Conservation (phyloP, 1,140 invertebrate genomes). For the Helicoverpa zea region DNA sequence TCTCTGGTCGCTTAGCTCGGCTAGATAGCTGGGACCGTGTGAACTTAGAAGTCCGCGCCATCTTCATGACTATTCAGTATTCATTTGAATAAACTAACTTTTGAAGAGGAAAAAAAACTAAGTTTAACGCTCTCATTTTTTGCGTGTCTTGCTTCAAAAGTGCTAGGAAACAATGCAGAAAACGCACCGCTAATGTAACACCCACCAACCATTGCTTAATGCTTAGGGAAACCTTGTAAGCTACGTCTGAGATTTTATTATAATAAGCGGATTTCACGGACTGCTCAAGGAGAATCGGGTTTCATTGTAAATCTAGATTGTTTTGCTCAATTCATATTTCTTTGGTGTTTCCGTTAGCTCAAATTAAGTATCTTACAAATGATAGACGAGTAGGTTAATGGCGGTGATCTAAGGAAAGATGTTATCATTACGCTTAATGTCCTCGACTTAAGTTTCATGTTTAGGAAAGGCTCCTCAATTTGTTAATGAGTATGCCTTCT, state of each 20-base stretch:
- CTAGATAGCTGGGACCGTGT: constrained; percentile 3
- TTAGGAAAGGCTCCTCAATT: constrained; percentile 50
- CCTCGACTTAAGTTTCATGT: constrained; percentile 9
- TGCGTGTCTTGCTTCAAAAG: background rate
- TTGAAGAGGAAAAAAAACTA: no score
- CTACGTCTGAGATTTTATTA: constrained; percentile 69
- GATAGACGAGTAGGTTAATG: constrained; percentile 44
- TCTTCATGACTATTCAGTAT: background rate
- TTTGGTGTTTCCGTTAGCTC: constrained; percentile 50
- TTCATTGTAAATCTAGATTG: constrained; percentile 80
- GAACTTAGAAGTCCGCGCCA: background rate
- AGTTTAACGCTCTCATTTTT: constrained; percentile 5
- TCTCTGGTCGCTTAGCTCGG: constrained; percentile 7
- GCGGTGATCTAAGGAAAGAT: constrained; percentile 18
- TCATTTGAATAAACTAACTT: background rate
- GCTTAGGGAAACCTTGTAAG: constrained; percentile 66
- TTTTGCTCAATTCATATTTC: constrained; percentile 72
- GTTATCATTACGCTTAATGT: constrained; percentile 19
- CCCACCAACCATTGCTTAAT: constrained; percentile 27
- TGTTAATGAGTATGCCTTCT: constrained; percentile 50
- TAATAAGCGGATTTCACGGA: constrained; percentile 76
- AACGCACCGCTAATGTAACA: background rate
- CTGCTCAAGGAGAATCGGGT: constrained; percentile 72
- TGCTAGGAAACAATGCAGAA: background rate
- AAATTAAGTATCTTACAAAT: constrained; percentile 42